Conservation (phyloP, 2,888 invertebrate genomes). For the Nemoura dubitans region DNA sequence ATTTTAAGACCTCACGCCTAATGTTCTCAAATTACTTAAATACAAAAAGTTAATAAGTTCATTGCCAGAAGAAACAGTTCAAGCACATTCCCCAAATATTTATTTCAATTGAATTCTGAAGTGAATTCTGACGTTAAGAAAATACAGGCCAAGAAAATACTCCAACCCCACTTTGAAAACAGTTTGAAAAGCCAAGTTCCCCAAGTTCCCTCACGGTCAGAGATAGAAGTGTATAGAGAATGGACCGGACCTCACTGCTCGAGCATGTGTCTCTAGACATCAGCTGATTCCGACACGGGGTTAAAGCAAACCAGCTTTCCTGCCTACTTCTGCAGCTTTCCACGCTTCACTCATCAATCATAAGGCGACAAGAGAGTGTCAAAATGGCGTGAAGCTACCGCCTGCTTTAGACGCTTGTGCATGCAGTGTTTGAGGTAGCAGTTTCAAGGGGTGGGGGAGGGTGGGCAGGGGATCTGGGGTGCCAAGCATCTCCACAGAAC, state of each 20-base stretch:
- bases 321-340: background rate
- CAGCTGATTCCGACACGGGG: background rate
- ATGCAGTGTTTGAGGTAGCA: background rate
- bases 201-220: background rate
- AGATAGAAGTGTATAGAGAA: background rate
- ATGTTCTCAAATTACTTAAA: background rate
- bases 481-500: background rate
- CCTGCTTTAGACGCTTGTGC: background rate
- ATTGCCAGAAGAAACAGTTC: background rate
- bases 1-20: background rate
- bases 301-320: background rate
- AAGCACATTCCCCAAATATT: background rate
- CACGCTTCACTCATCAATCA: background rate
- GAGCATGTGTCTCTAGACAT: background rate
- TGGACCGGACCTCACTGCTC: background rate
- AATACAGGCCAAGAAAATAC: background rate
- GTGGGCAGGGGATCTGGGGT: background rate
- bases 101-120: background rate
- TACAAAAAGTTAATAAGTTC: background rate
- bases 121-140: background rate
- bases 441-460: background rate
- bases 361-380: background rate
- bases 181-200: background rate
- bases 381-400: background rate
- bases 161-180: background rate